phyloP scores from a whole-genome alignment of 2,888 invertebrate species.

The Pecten maximus region DNA sequence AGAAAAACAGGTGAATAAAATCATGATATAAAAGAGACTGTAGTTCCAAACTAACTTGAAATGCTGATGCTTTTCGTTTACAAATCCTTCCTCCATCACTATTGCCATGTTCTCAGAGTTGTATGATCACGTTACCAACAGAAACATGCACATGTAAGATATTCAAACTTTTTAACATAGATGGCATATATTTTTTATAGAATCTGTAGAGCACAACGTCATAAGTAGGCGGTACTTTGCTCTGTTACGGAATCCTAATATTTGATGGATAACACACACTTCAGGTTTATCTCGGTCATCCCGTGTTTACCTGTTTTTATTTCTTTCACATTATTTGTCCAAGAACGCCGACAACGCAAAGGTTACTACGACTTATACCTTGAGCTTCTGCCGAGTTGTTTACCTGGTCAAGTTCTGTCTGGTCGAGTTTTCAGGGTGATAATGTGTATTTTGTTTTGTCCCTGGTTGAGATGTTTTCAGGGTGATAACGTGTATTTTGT shows the following conservation, averaged over 20 bases:
- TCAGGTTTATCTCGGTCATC: neutral
- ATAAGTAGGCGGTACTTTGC: neutral
- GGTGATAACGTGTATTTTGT: too few species aligned
- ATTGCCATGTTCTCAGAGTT: neutral
- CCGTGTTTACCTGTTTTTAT: neutral
- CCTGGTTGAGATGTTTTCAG: too few species aligned
- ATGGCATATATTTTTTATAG: neutral
- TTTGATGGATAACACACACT: neutral
- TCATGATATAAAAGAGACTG: neutral
- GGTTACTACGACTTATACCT: too few species aligned
- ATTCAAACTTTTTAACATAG: neutral
- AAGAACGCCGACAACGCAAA: too few species aligned
- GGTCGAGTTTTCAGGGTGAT: too few species aligned
- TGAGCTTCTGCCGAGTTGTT: too few species aligned
- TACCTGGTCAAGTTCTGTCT: too few species aligned
- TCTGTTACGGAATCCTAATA: neutral
- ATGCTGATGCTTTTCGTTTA: neutral
- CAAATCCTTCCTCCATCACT: neutral
- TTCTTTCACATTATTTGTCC: neutral
- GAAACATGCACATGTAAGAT: neutral
- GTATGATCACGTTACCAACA: neutral
- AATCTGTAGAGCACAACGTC: neutral
- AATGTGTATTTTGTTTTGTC: too few species aligned
- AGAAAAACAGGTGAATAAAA: neutral
- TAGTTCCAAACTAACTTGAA: neutral